Evolutionary conservation across 2,113 vertebrate genomes (phyloP).

Genomic region (Xiphias gladius): DNA sequence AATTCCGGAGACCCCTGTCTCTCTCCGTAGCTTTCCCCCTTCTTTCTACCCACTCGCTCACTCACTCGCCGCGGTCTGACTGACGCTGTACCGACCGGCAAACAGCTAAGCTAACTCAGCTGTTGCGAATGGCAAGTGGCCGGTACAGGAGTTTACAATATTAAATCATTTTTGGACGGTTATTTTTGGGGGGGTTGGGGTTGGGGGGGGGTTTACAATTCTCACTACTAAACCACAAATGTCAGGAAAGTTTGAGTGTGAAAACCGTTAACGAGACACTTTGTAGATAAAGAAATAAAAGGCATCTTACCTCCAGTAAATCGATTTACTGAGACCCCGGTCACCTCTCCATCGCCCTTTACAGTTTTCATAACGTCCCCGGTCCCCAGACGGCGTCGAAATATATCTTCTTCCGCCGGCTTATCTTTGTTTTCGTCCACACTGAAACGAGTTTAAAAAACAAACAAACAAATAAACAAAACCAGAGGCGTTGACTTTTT

Average conservation of each 20-base stretch:
- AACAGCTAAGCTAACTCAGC: background rate
- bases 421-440: background rate
- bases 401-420: background rate
- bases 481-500: rapidly evolving
- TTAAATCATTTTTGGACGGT: background rate
- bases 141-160: background rate
- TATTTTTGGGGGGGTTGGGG: no score
- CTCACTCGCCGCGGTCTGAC: background rate
- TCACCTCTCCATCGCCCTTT: slow-evolving; percentile 61
- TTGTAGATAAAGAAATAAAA: background rate
- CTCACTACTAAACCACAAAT: background rate
- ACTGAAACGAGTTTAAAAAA: background rate
- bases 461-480: background rate
- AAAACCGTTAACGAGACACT: background rate
- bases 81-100: background rate
- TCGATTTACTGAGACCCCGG: slow-evolving; percentile 56
- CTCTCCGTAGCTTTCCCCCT: background rate
- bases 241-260: background rate
- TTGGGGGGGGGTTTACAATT: no score
- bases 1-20: slow-evolving; percentile 6
- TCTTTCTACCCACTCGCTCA: background rate
- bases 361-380: slow-evolving; percentile 62
- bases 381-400: slow-evolving; percentile 1
- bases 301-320: slow-evolving; percentile 70
- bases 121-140: no score